Evolutionary conservation across 2,888 invertebrate genomes (phyloP).

Genomic region (Epinotia bilunana): DNA sequence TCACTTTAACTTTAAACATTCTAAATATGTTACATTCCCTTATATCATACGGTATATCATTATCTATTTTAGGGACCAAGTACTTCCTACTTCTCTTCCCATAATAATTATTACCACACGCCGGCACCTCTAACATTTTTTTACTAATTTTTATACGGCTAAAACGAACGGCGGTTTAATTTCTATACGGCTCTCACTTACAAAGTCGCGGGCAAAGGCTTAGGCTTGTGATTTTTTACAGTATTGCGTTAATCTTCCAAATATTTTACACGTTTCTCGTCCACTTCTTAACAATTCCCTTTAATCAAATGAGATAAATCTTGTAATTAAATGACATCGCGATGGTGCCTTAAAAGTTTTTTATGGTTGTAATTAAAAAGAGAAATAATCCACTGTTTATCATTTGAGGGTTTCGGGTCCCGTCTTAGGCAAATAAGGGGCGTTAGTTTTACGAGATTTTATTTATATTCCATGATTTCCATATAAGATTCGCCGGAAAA

Average conservation of each 20-base stretch:
- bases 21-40: too few species aligned
- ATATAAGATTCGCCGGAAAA: too few species aligned
- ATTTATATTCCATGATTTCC: not conserved
- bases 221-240: not conserved
- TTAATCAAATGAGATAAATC: conserved; percentile 3
- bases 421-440: not conserved
- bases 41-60: too few species aligned
- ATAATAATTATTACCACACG: too few species aligned
- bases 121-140: too few species aligned
- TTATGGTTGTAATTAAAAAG: conserved; percentile 38
- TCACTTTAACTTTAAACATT: too few species aligned
- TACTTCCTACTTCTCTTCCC: too few species aligned
- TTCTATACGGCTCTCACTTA: too few species aligned
- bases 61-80: too few species aligned
- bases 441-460: not conserved
- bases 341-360: conserved; percentile 29
- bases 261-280: not conserved
- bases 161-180: too few species aligned
- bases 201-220: too few species aligned
- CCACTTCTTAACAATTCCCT: not conserved
- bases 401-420: conserved; percentile 5
- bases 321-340: conserved; percentile 30
- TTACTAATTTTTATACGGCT: too few species aligned
- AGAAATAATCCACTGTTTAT: conserved; percentile 31
- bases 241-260: not conserved